A percentile compares a stretch with the other conserved stretches of the same genome.
Evolutionary conservation across 2,113 vertebrate species (phyloP).

Genomic region (Oncorhynchus clarkii): DNA sequence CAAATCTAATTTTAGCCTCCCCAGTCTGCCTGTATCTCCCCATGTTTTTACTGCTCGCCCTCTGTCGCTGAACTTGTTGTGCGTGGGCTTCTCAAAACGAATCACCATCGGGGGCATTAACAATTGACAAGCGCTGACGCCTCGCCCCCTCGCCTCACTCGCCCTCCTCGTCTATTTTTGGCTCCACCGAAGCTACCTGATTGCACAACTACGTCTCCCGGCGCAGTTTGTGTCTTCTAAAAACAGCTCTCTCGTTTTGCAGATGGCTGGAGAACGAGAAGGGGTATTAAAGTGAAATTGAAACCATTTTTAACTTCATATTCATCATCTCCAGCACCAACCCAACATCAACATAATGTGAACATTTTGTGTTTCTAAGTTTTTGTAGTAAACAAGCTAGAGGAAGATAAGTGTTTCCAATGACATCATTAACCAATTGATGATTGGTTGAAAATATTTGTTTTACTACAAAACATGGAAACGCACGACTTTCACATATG

Average conservation of each 20-base stretch:
- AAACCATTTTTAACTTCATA: no score
- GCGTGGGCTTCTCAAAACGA: background rate
- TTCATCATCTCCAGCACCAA: no score
- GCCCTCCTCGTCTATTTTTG: no score
- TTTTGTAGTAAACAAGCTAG: no score
- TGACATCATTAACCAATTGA: no score
- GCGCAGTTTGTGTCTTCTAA: background rate
- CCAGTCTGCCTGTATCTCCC: background rate
- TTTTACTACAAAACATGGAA: no score
- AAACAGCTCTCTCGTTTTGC: background rate
- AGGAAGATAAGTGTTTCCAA: no score
- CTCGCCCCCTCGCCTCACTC: background rate
- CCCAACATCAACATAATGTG: no score
- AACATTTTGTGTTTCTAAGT: no score
- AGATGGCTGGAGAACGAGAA: background rate
- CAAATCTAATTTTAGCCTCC: background rate
- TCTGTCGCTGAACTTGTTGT: background rate
- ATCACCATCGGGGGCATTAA: background rate
- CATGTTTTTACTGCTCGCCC: background rate
- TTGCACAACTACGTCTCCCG: background rate
- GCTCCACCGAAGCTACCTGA: no score
- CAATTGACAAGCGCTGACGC: background rate
- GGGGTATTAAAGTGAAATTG: background rate
- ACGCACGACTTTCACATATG: no score
- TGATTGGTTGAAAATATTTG: no score